Base-by-base conservation (phyloP, 2,113 vertebrate genomes). In the Phrynosoma blainvillii region DNA sequence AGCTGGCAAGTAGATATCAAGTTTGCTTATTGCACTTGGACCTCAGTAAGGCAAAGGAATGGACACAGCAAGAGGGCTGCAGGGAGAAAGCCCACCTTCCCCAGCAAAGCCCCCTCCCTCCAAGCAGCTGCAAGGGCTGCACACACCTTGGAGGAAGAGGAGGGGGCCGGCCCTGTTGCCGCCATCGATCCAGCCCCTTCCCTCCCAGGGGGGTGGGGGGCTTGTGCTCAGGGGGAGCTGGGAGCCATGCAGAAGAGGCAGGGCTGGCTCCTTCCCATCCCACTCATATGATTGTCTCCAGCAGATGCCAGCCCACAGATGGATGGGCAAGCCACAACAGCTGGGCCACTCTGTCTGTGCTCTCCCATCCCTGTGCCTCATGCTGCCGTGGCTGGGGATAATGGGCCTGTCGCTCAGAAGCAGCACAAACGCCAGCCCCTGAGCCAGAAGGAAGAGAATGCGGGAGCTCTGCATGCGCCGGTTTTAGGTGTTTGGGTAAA, bases 21-120 rank as follows among this genome's bases (percentile, higher is more conserved):
- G 12, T 94, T 90, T 96, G 92, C 95, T 97, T 97, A 97, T 97
- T 97, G 96, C 97, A 97, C 97, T 97, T 97, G 86, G 95, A 96
- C 95, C 95, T 94, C 91, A 94, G 88, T 96, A 97, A 97, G 96
- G 96, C 96, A 96, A 71, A 97, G 90, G 94, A 94, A 88, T 8
- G 5, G 56, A 74, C 18, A 36, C 8, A 94, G 95, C 89, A 66
- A 91, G 95, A 90, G 92, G 86, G 92, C 84, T 89, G 42, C n/a
- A 94, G 93, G 90, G 94, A 95, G 94, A 95, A 90, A 95, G 91
- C 82, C 36, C 13, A 21, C 79, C 56, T 89, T 81, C 94, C 82
- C 62, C 66, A 89, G 78, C 12, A 79, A 81, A 82, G 40, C 81
- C 42, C 83, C 81, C 86, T 25, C 82, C 89, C 88, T 81, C 85